Percentiles rank a stretch among this genome's conserved stretches.
These are phyloP conservation scores for Rhizomys pruinosus DNA, from an alignment of 2,113 vertebrate species.

Conservation along the genomic window DNA sequence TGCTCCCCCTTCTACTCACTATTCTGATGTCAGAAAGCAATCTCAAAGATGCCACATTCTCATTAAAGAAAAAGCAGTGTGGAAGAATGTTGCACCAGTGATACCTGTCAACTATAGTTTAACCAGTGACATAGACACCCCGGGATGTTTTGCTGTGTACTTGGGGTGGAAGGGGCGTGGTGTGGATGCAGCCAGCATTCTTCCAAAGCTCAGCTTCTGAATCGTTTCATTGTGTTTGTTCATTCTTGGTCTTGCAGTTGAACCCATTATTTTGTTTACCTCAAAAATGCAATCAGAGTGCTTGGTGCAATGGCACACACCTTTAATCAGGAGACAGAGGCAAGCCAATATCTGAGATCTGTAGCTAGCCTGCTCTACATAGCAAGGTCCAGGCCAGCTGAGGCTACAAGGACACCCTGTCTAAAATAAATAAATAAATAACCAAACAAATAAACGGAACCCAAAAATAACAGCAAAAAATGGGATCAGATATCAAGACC, in stretches of 20 bases:
- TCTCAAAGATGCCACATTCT: constrained; percentile 6
- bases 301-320: too few species aligned
- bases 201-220: not conserved
- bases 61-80: not conserved
- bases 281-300: not conserved
- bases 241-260: not conserved
- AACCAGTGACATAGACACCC: not conserved
- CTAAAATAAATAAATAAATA: too few species aligned
- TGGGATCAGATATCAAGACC: not conserved
- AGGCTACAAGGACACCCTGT: too few species aligned
- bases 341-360: too few species aligned
- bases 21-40: constrained; percentile 4
- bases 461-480: not conserved
- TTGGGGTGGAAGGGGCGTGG: not conserved
- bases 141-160: not conserved
- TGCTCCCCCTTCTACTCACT: not conserved
- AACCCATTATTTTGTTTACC: constrained; percentile 49
- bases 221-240: not conserved
- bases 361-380: too few species aligned
- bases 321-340: too few species aligned
- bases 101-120: not conserved
- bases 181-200: not conserved
- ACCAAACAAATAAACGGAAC: too few species aligned
- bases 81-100: constrained; percentile 43
- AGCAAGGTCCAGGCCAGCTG: too few species aligned